Evolutionary conservation across 2,888 invertebrate genomes (phyloP).

Genomic region (Digitonthophagus gazella): DNA sequence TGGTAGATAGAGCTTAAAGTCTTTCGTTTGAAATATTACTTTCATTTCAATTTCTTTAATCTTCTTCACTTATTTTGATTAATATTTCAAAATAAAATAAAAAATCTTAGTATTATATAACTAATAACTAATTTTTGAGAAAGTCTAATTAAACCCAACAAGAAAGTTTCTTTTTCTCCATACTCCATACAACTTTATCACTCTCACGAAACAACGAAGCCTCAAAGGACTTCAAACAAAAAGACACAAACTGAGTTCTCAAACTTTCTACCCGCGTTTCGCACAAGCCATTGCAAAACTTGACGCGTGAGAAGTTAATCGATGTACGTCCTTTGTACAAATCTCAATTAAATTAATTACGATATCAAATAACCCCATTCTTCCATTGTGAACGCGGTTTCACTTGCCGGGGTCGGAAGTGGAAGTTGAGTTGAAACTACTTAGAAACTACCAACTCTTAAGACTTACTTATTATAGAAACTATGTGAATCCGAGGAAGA

Average conservation of each 20-base stretch:
- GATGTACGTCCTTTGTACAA: not conserved
- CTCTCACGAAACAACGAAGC: not conserved
- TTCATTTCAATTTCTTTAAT: no score
- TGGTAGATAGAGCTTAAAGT: no score
- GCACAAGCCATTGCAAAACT: not conserved
- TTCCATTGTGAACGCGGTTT: not conserved
- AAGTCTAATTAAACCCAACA: no score
- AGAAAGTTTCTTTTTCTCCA: not conserved
- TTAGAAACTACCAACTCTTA: not conserved
- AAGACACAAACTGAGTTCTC: not conserved
- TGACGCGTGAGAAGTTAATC: not conserved
- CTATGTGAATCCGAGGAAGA: not conserved
- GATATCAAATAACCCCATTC: not conserved
- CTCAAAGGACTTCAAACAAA: not conserved
- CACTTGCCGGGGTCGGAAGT: not conserved
- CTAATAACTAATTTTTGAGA: no score
- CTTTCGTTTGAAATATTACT: no score
- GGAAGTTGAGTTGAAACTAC: not conserved
- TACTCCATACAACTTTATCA: no score
- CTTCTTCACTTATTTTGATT: no score
- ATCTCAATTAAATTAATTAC: not conserved
- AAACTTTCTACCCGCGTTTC: not conserved
- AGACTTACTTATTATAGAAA: not conserved
- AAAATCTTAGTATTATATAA: no score
- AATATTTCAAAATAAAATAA: no score